Evolutionary conservation across 1,140 invertebrate genomes (phyloP).

Genomic region (Potamilus streckersoni): DNA sequence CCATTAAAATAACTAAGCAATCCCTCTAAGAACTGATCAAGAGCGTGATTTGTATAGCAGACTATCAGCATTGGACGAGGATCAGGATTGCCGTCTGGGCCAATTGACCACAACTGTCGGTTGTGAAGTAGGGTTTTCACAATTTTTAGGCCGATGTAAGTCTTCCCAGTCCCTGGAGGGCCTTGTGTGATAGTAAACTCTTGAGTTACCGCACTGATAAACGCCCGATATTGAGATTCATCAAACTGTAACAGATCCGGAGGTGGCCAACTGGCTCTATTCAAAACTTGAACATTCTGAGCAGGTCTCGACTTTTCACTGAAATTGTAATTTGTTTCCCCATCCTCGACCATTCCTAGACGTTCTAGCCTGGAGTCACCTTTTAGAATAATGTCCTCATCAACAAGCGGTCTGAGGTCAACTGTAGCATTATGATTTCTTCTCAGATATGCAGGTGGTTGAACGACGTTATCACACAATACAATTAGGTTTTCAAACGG

Average conservation of each 20-base stretch:
- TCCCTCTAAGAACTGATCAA: constrained; percentile 88
- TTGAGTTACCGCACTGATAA: constrained; percentile 66
- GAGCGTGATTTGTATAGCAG: constrained; percentile 87
- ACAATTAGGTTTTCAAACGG: constrained; percentile 64
- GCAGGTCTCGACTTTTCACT: constrained; percentile 19
- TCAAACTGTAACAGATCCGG: constrained; percentile 60
- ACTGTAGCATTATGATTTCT: constrained; percentile 11
- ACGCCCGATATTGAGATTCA: constrained; percentile 68
- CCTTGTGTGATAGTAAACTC: constrained; percentile 79
- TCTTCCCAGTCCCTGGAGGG: constrained; percentile 64
- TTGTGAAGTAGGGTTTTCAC: constrained; percentile 63
- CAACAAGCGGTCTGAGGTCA: constrained; percentile 46
- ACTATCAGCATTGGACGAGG: constrained; percentile 78
- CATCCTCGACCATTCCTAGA: constrained; percentile 8
- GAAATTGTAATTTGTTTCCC: constrained; percentile 10
- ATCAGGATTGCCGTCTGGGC: constrained; percentile 23
- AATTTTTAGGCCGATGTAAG: constrained; percentile 64
- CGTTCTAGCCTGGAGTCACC: constrained; percentile 18
- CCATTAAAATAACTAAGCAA: constrained; percentile 47
- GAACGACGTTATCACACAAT: constrained; percentile 39
- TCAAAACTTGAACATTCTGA: constrained; percentile 22
- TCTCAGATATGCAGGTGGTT: constrained; percentile 46
- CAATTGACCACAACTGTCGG: constrained; percentile 43
- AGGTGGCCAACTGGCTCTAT: constrained; percentile 46
- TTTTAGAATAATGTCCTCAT: constrained; percentile 31